A percentile compares a stretch with the other conserved stretches of the same genome.
Evolutionary conservation across 2,888 invertebrate genomes (phyloP).

Genomic region (Syrphus vitripennis): DNA sequence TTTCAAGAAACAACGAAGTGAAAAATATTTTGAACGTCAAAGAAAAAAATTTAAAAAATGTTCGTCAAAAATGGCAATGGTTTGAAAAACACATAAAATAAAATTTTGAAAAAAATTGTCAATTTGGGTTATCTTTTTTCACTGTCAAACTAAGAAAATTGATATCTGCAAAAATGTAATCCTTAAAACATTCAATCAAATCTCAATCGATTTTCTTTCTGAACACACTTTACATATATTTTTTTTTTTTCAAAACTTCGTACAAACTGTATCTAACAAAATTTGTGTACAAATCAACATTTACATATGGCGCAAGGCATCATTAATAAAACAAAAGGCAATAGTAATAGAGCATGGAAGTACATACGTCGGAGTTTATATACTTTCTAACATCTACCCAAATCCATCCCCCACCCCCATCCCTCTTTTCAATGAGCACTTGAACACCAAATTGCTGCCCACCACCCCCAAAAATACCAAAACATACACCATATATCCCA

Average conservation of each 20-base stretch:
- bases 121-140: no score
- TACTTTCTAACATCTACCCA: conserved; percentile 32
- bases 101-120: no score
- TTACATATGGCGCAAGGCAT: conserved; percentile 57
- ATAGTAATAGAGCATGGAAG: conserved; percentile 45
- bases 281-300: conserved; percentile 66
- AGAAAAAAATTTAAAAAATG: no score
- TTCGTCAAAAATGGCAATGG: no score
- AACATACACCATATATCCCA: background rate
- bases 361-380: conserved; percentile 42
- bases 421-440: background rate
- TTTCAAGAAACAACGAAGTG: no score
- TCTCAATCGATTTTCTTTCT: background rate
- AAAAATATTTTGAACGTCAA: no score
- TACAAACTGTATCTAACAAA: conserved; percentile 23
- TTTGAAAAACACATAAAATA: no score
- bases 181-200: no score
- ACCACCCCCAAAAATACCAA: background rate
- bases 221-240: background rate
- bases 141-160: no score
- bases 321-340: conserved; percentile 69
- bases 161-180: no score
- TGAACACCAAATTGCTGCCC: conserved; percentile 1
- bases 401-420: no score
- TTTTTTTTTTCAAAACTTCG: background rate